Evolutionary conservation across 1,140 invertebrate species (phyloP).

Genomic region (Temnothorax curvispinosus): DNA sequence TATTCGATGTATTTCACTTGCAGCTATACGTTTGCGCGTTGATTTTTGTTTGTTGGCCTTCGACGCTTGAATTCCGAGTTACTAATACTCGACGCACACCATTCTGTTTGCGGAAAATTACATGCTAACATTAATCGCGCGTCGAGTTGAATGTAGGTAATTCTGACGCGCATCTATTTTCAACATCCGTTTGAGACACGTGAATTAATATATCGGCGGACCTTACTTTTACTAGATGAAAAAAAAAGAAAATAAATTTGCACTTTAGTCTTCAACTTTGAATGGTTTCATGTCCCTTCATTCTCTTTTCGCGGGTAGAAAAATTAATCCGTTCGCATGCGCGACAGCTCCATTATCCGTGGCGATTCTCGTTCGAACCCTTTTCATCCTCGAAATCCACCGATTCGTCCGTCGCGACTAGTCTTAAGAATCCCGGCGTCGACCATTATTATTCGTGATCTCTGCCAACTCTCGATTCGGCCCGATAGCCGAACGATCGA

Average conservation of each 20-base stretch:
- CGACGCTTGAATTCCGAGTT: neutral
- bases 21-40: neutral
- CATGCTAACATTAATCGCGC: neutral
- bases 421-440: slow-evolving; percentile 5
- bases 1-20: neutral
- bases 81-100: neutral
- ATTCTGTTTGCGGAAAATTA: slow-evolving; percentile 32
- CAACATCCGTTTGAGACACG: neutral
- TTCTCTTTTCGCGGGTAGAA: neutral
- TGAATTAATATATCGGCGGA: neutral
- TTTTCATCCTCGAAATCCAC: slow-evolving; percentile 7
- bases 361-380: neutral
- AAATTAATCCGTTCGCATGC: slow-evolving; percentile 24
- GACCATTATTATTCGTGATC: slow-evolving; percentile 46
- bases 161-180: neutral
- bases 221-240: neutral
- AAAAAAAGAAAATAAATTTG: neutral
- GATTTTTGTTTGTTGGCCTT: slow-evolving; percentile 37
- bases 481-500: slow-evolving; percentile 33
- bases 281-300: neutral
- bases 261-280: neutral
- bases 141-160: neutral
- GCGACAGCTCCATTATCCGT: slow-evolving; percentile 7
- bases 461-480: slow-evolving; percentile 1
- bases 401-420: neutral